Evolutionary conservation across 2,888 invertebrate species (phyloP).

Genomic region (Agrotis segetum): DNA sequence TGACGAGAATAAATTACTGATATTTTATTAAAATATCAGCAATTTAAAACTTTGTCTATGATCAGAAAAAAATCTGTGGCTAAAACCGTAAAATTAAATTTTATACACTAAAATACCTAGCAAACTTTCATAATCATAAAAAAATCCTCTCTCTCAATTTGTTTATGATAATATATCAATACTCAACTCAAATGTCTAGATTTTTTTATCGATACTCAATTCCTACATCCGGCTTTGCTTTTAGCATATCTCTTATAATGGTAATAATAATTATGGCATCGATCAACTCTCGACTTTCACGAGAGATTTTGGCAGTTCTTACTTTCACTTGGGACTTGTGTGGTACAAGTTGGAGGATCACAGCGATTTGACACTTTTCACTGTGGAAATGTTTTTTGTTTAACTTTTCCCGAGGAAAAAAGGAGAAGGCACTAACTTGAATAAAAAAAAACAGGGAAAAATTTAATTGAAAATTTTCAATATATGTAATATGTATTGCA

Average conservation of each 20-base stretch:
- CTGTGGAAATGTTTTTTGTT: background rate
- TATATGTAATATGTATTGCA: background rate
- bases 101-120: background rate
- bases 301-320: constrained; percentile 87
- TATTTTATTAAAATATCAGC: background rate
- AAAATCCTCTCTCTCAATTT: constrained; percentile 35
- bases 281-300: constrained; percentile 90
- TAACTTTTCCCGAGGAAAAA: background rate
- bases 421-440: background rate
- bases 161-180: constrained; percentile 44
- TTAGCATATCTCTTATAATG: constrained; percentile 89
- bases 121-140: constrained; percentile 33
- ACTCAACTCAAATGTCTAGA: constrained; percentile 56
- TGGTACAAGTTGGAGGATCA: constrained; percentile 61
- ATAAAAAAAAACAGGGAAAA: background rate
- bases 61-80: background rate
- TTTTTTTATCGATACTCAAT: constrained; percentile 62
- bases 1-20: background rate
- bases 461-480: too few relatives aligned
- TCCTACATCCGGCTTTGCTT: constrained; percentile 85
- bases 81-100: constrained; percentile 21
- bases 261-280: constrained; percentile 90
- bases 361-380: constrained; percentile 31
- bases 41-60: too few relatives aligned
- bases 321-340: constrained; percentile 82